phyloP scores from a whole-genome alignment of 2,797 vertebrate species.

The Eremophila alpestris region DNA sequence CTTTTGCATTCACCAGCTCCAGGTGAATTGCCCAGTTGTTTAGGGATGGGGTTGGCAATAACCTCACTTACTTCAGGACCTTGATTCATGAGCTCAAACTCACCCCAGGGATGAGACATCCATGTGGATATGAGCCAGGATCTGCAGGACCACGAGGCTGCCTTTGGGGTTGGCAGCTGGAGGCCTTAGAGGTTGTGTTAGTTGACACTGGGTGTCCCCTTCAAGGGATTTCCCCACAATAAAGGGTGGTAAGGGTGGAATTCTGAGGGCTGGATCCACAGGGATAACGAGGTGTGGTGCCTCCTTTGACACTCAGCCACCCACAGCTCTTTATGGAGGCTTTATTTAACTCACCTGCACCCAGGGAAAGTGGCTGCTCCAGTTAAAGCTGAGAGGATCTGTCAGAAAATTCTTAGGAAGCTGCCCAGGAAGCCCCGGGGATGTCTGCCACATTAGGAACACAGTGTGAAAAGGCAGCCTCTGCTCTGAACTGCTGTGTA shows the following conservation, averaged over 20 bases:
- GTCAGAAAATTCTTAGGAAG: neutral
- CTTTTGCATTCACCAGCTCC: neutral
- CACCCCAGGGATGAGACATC: neutral
- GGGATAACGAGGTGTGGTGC: neutral
- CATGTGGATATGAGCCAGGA: accelerated
- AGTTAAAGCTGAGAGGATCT: neutral
- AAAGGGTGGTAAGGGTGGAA: neutral
- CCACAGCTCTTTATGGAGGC: neutral
- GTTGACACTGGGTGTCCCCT: neutral
- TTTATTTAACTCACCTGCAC: neutral
- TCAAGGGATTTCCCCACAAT: neutral
- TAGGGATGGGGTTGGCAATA: neutral
- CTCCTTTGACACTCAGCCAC: neutral
- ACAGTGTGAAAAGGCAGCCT: neutral
- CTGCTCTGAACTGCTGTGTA: neutral
- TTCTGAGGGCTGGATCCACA: neutral
- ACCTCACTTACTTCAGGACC: neutral
- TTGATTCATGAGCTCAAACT: neutral
- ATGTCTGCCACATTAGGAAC: neutral
- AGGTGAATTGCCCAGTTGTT: neutral
- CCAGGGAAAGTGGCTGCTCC: neutral
- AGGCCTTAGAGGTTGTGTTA: accelerated
- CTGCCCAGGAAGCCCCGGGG: neutral
- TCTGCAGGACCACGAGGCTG: neutral
- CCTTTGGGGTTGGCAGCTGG: neutral